Conservation (phyloP, 2,888 invertebrate species). For the Eupithecia subumbrata region DNA sequence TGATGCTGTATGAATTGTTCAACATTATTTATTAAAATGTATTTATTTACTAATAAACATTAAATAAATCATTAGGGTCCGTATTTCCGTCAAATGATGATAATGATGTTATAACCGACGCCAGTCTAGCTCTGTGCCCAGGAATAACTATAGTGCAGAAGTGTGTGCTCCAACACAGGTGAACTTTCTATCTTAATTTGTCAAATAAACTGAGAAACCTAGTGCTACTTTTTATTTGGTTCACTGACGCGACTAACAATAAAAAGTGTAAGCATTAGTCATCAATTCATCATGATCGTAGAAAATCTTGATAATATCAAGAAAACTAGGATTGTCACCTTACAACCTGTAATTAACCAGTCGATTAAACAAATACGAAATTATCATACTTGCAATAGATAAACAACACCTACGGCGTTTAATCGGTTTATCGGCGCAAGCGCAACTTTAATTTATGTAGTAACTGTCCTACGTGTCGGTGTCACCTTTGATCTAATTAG, state of each 20-base stretch:
- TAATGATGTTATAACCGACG: no score
- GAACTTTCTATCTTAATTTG: no score
- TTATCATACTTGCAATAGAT: conserved; percentile 7
- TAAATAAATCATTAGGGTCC: no score
- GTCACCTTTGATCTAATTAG: conserved; percentile 78
- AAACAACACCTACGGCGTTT: conserved; percentile 32
- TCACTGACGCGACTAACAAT: neutral
- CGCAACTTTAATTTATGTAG: conserved; percentile 41
- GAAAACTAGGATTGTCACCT: neutral
- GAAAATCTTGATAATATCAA: neutral
- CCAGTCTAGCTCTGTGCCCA: no score
- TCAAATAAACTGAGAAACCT: no score
- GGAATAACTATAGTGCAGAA: no score
- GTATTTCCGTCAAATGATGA: no score
- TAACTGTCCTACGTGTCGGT: conserved; percentile 51
- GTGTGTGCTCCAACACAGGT: no score
- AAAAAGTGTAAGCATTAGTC: neutral
- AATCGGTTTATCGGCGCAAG: conserved; percentile 25
- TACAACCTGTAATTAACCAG: neutral
- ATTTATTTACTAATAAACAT: no score
- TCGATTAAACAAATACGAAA: conserved; percentile 3
- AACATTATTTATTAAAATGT: no score
- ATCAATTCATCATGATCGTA: neutral
- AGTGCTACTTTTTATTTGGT: no score
- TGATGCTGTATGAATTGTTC: no score